These are phyloP conservation scores for Pteronotus mesoamericanus DNA, from an alignment of 2,797 vertebrate genomes.

Conservation along the genomic window DNA sequence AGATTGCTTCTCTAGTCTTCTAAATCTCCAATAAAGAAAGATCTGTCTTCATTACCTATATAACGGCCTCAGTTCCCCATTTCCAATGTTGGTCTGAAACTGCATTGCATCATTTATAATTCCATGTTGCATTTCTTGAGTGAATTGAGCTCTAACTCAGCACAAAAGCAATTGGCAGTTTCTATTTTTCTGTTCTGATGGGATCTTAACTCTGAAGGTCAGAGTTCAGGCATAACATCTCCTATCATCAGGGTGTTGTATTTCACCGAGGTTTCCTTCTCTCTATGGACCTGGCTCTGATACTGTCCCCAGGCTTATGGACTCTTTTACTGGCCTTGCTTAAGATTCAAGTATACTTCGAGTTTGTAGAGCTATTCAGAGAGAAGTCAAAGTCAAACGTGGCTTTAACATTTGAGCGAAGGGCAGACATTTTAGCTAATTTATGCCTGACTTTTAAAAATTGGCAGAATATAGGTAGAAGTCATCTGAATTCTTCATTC, in stretches of 20 bases:
- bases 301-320: too few relatives aligned
- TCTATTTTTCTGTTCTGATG: not conserved
- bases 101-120: not conserved
- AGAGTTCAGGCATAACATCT: not conserved
- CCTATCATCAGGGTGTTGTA: not conserved
- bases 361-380: not conserved
- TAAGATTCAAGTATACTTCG: not conserved
- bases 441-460: not conserved
- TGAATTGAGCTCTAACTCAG: not conserved
- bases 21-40: not conserved
- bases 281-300: not conserved
- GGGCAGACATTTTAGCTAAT: not conserved
- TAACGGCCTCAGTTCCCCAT: not conserved
- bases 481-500: not conserved
- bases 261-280: not conserved
- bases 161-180: not conserved
- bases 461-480: not conserved
- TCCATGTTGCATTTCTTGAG: not conserved
- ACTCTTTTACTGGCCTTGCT: not conserved
- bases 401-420: not conserved
- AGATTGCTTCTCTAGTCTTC: not conserved
- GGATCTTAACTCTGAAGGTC: not conserved
- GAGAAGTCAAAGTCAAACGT: not conserved
- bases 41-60: not conserved
- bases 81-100: not conserved